phyloP scores from a whole-genome alignment of 2,797 vertebrate genomes.

The Macropus fuliginosus region DNA sequence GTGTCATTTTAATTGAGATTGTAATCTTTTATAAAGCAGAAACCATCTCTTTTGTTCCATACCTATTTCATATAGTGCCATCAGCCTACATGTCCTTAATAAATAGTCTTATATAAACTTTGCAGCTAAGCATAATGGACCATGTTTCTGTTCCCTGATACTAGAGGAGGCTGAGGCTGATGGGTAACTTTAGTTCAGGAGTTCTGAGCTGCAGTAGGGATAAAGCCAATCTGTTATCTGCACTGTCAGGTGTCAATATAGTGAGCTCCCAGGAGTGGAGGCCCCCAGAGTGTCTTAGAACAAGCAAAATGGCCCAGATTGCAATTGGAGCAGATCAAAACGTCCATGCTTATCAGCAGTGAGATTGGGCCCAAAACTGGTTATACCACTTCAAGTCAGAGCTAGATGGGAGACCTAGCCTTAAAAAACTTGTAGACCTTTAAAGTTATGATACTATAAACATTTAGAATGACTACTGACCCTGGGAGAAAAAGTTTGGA shows the following conservation, averaged over 20 bases:
- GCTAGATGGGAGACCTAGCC: background rate
- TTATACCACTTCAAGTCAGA: background rate
- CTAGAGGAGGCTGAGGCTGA: background rate
- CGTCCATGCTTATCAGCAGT: background rate
- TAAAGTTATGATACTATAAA: background rate
- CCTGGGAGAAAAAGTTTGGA: background rate
- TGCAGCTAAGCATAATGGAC: background rate
- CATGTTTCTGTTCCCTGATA: background rate
- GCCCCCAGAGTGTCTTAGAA: background rate
- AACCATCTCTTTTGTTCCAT: constrained; percentile 5
- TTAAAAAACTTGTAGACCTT: background rate
- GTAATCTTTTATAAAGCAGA: constrained; percentile 43
- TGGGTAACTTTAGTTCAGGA: background rate
- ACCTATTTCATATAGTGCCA: background rate
- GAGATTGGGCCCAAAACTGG: background rate
- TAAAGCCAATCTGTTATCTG: background rate
- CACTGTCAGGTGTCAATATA: background rate
- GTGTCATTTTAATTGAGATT: constrained; percentile 19
- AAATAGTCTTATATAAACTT: constrained; percentile 13
- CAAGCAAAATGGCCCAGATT: background rate
- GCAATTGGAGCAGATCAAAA: background rate
- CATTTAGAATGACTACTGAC: background rate
- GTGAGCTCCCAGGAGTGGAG: background rate
- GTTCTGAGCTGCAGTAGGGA: background rate
- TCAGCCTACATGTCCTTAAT: constrained; percentile 32